A percentile compares a stretch with the other conserved stretches of the same genome.
Evolutionary conservation across 2,888 invertebrate species (phyloP).

Genomic region (Phortica magna): DNA sequence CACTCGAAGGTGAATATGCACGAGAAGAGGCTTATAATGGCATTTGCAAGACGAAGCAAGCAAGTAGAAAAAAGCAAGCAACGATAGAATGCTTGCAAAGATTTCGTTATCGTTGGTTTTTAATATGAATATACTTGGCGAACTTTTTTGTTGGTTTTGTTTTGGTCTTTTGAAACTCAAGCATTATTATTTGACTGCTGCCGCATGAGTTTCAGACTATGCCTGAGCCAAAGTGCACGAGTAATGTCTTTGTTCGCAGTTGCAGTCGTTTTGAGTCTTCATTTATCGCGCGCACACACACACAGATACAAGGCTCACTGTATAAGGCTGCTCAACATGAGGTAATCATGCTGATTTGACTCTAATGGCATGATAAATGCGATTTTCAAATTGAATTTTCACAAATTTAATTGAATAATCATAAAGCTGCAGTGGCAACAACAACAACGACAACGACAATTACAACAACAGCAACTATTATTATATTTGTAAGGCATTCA

Average conservation of each 20-base stretch:
- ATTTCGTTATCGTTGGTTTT: constrained; percentile 63
- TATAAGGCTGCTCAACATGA: neutral
- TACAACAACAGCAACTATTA: constrained; percentile 41
- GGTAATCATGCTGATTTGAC: constrained; percentile 66
- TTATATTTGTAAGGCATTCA: constrained; percentile 37
- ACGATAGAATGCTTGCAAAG: constrained; percentile 40
- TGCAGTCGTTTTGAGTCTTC: neutral
- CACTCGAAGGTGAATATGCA: constrained; percentile 29
- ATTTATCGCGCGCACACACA: neutral
- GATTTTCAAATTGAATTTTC: constrained; percentile 69
- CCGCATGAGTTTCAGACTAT: neutral
- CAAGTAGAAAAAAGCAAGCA: neutral
- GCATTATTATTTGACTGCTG: neutral
- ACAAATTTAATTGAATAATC: constrained; percentile 73
- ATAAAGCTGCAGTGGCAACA: constrained; percentile 38
- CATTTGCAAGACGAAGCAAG: constrained; percentile 25
- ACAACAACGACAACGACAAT: neutral
- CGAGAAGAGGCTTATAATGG: constrained; percentile 61
- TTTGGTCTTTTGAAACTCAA: neutral
- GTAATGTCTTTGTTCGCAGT: constrained; percentile 19
- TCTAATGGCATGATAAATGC: constrained; percentile 76
- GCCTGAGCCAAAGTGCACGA: neutral
- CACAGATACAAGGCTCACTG: neutral
- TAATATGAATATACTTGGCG: constrained; percentile 23
- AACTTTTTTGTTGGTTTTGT: neutral